Evolutionary conservation across 2,888 invertebrate genomes (phyloP).

Genomic region (Mythimna vitellina): DNA sequence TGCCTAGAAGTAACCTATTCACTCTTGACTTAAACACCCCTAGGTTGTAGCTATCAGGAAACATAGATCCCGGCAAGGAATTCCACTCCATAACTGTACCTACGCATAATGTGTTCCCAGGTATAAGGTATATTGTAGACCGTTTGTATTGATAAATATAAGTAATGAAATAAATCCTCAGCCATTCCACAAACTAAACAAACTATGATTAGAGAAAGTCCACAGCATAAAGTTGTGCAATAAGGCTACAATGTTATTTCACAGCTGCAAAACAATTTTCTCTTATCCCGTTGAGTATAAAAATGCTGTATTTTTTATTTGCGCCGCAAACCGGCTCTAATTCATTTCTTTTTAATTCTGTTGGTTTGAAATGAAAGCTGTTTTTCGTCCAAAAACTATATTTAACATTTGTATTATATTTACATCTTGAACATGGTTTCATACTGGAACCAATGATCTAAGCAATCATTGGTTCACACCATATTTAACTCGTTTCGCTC

Average conservation of each 20-base stretch:
- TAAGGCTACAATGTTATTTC: conserved; percentile 40
- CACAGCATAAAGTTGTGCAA: conserved; percentile 34
- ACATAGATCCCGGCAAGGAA: no score
- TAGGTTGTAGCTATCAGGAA: no score
- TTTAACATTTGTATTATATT: background rate
- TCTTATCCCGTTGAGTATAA: conserved; percentile 44
- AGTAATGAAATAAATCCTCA: background rate
- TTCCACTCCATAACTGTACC: no score
- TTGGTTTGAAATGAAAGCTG: conserved; percentile 18
- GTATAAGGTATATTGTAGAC: background rate
- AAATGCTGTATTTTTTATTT: conserved; percentile 40
- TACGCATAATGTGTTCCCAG: no score
- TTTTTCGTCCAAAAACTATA: background rate
- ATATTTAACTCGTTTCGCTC: no score
- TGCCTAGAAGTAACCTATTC: no score
- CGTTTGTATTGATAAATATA: background rate
- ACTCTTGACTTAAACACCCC: no score
- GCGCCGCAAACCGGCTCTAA: conserved; percentile 37
- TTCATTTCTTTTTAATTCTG: conserved; percentile 38
- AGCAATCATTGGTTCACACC: no score
- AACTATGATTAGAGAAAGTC: conserved; percentile 35
- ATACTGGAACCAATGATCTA: no score
- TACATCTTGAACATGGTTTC: no score
- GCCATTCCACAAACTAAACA: conserved; percentile 27
- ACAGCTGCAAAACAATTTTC: conserved; percentile 50